Conservation (phyloP, 2,113 vertebrate genomes). For the Heterotis niloticus region DNA sequence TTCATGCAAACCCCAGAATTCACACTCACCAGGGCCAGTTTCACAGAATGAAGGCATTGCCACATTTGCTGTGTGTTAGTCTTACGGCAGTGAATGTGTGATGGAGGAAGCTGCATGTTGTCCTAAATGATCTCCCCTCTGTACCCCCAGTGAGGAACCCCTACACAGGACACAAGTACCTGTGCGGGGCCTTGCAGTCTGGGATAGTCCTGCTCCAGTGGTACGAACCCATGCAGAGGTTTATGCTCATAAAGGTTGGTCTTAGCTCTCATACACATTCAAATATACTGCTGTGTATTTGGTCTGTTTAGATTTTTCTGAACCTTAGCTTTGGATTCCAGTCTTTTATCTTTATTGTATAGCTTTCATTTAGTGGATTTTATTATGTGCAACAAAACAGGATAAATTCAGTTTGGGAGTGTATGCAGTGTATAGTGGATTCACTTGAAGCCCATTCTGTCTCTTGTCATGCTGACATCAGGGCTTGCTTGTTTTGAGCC, state of each 20-base stretch:
- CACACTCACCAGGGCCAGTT: too few relatives aligned
- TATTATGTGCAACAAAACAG: too few relatives aligned
- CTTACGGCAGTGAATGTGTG: not conserved
- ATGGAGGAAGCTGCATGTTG: not conserved
- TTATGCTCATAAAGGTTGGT: conserved; percentile 96
- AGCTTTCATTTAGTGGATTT: not conserved
- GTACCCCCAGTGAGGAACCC: conserved; percentile 82
- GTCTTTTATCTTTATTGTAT: not conserved
- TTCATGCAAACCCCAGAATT: too few relatives aligned
- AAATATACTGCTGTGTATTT: not conserved
- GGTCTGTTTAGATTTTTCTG: not conserved
- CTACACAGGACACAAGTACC: conserved; percentile 92
- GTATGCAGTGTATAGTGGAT: too few relatives aligned
- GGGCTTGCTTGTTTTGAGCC: too few relatives aligned
- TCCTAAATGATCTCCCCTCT: not conserved
- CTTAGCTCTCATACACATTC: not conserved
- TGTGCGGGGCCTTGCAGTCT: conserved; percentile 91
- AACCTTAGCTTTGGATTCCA: not conserved
- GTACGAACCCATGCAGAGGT: conserved; percentile 99
- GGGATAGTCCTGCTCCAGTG: conserved; percentile 96
- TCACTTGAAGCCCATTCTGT: too few relatives aligned
- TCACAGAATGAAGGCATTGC: too few relatives aligned
- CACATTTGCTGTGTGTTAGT: not conserved
- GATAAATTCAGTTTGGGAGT: too few relatives aligned
- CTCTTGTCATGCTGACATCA: too few relatives aligned